Conservation (phyloP, 2,113 vertebrate species). For the Indri indri region DNA sequence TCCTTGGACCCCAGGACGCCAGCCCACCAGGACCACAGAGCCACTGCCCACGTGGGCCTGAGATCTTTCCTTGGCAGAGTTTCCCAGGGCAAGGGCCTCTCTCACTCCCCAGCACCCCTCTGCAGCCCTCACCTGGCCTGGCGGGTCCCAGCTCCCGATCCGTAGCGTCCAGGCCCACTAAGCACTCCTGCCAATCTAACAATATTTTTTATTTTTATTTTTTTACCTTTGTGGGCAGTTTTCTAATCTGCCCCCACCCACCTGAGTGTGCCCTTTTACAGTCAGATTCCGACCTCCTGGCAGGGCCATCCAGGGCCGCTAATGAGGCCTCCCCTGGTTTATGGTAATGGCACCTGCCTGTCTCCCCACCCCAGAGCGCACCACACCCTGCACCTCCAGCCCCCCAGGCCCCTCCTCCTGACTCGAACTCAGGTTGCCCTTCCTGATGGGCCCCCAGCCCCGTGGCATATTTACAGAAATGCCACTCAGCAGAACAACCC, state of each 20-base stretch:
- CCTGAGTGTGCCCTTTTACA: not conserved
- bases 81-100: not conserved
- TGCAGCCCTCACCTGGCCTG: not conserved
- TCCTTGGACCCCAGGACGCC: not conserved
- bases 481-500: conserved; percentile 69
- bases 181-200: not conserved
- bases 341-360: not conserved
- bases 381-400: not conserved
- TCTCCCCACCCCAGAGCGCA: not conserved
- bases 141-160: not conserved
- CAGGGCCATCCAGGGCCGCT: not conserved
- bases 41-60: not conserved
- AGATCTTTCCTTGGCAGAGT: not conserved
- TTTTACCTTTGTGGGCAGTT: not conserved
- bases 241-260: not conserved
- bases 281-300: conserved; percentile 7
- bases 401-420: conserved; percentile 13
- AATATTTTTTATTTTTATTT: not conserved
- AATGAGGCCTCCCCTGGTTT: not conserved
- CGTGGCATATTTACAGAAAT: conserved; percentile 77
- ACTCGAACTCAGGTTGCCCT: conserved; percentile 25
- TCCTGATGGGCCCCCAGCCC: conserved; percentile 16
- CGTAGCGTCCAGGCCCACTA: not conserved
- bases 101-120: not conserved
- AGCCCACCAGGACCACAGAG: not conserved